A percentile compares a stretch with the other conserved stretches of the same genome.
Conservation (phyloP, 2,888 invertebrate species). For the Caenorhabditis sp. region DNA sequence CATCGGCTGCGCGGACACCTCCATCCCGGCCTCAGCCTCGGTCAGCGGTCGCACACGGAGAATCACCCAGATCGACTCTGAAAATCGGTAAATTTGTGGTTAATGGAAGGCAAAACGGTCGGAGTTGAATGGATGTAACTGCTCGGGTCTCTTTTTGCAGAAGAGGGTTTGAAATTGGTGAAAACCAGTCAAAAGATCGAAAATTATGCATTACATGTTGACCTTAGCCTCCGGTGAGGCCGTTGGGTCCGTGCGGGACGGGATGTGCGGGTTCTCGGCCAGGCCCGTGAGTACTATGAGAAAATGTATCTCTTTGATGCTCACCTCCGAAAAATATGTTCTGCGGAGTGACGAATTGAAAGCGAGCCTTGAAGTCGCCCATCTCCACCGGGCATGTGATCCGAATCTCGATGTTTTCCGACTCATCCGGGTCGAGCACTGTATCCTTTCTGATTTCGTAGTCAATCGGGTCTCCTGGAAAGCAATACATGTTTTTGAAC, state of each 20-base stretch:
- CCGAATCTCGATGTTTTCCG: slow-evolving; percentile 19
- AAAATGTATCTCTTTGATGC: no score
- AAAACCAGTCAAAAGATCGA: no score
- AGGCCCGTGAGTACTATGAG: no score
- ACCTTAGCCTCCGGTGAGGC: no score
- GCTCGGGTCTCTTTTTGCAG: no score
- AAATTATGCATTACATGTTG: no score
- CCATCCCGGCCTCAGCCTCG: slow-evolving; percentile 24
- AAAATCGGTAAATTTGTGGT: no score
- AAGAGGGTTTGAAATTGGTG: no score
- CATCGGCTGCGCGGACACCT: slow-evolving; percentile 22
- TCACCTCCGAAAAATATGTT: slow-evolving; percentile 56
- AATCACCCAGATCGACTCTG: slow-evolving; percentile 57
- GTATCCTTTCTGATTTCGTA: slow-evolving; percentile 46
- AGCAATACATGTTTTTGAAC: not conserved
- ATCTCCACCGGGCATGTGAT: slow-evolving; percentile 24
- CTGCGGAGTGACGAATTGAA: slow-evolving; percentile 57
- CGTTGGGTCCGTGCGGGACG: no score
- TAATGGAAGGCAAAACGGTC: no score
- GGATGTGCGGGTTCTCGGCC: no score
- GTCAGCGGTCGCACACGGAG: slow-evolving; percentile 28
- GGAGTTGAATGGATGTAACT: no score
- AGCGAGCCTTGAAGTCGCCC: slow-evolving; percentile 52
- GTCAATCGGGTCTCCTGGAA: slow-evolving; percentile 54
- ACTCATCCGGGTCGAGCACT: slow-evolving; percentile 28